phyloP scores from a whole-genome alignment of 2,113 vertebrate genomes.

The Grus americana region DNA sequence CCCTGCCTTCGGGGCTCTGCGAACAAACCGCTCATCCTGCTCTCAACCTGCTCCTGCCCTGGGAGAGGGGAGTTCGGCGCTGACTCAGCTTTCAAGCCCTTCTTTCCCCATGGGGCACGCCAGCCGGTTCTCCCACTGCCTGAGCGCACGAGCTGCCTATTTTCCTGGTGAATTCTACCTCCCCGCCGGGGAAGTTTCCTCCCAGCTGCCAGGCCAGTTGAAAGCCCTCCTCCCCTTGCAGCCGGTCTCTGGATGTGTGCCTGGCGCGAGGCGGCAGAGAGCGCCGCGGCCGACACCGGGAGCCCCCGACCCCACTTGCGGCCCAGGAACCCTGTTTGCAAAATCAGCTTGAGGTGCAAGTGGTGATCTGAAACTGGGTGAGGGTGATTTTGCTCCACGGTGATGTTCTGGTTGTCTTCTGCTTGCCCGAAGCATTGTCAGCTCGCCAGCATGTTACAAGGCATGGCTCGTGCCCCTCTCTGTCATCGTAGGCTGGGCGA shows the following conservation, averaged over 20 bases:
- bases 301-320: rapidly evolving
- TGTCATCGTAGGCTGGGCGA: neutral
- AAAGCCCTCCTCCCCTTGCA: neutral
- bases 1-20: neutral
- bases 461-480: neutral
- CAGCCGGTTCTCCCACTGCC: slow-evolving; percentile 14
- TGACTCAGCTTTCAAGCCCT: slow-evolving; percentile 10
- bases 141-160: neutral
- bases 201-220: neutral
- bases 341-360: neutral
- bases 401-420: neutral
- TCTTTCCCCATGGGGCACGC: neutral
- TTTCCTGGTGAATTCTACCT: slow-evolving; percentile 43
- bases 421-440: rapidly evolving
- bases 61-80: neutral
- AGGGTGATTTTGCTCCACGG: neutral
- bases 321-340: neutral
- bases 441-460: rapidly evolving
- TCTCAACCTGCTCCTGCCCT: neutral
- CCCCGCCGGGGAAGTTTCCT: neutral
- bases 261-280: neutral
- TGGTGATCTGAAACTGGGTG: rapidly evolving
- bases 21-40: rapidly evolving
- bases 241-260: neutral
- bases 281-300: neutral